Base-by-base conservation (phyloP, 2,888 invertebrate species). In the Himalopsyche japonica region DNA sequence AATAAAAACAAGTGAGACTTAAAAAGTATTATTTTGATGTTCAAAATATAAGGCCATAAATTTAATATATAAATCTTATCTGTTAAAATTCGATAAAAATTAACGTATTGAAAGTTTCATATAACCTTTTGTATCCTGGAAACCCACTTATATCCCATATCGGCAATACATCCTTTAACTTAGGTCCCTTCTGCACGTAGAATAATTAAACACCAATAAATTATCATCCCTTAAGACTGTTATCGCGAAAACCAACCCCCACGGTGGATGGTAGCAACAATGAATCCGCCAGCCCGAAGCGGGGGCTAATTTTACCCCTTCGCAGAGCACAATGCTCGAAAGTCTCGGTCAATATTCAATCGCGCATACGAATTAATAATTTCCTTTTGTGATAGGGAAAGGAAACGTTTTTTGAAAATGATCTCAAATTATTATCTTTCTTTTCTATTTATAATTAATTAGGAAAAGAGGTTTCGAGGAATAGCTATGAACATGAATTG, bases 281-380 rank as follows among this genome's bases (percentile, higher is more conserved):
- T 79, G 82, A 49, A 37, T 37, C 78, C 82, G 76, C 43, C 79
- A 30, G 82, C 48, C 79, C 48, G 78, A 37, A 64, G 78, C 37
- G 47, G 82, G 82, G 82, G 76, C 76, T 76, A 82, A 82, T 82
- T 82, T 76, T 48, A 82, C 76, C 81, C 81, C 76, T 70, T 27
- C 70, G 37, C n/a, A 81, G 64, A 81, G 37, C 47, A 43, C 81
- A 70, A 43, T 43, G 20, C 49, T 30, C 49, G 47, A 79, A 57
- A 24, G 86, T 76, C 80, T 80, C 77, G 82, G 82, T 81, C 86
- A 86, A 86, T 86, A 86, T 86, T 86, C 86, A 86, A 86, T 86
- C 86, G 86, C 82, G 84, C 86, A 84, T 86, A 83, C 83, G 81
- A 84, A 84, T 84, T 84, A 82, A 84, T 84, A 86, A 84, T 76